phyloP scores from a whole-genome alignment of 2,888 invertebrate species.

The Drosophila anomelani region DNA sequence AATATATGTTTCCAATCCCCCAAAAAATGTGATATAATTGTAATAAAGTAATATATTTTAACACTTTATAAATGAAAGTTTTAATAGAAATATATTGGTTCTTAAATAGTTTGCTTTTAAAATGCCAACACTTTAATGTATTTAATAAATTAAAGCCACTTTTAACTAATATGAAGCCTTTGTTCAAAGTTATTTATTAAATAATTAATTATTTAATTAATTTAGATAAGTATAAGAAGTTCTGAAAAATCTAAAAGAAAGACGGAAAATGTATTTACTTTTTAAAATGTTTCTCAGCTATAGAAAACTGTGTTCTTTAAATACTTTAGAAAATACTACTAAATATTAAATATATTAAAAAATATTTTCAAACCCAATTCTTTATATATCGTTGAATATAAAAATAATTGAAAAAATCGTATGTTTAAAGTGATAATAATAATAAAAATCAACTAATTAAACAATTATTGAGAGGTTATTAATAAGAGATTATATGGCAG shows the following conservation, averaged over 20 bases:
- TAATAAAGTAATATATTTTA: neutral
- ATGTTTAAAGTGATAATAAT: too few species aligned
- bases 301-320: neutral
- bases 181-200: neutral
- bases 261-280: too few species aligned
- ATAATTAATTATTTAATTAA: too few species aligned
- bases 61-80: neutral
- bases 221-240: neutral
- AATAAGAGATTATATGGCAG: too few species aligned
- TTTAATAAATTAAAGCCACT: neutral
- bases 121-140: too few species aligned
- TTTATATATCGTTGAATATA: neutral
- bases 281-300: neutral
- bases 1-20: too few species aligned
- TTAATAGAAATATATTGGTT: neutral
- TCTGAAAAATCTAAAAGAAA: neutral
- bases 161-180: neutral
- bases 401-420: too few species aligned
- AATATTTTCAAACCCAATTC: neutral
- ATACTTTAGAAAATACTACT: neutral
- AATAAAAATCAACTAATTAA: neutral
- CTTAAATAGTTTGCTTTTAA: too few species aligned
- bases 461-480: neutral
- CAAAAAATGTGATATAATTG: too few species aligned
- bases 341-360: neutral